Evolutionary conservation across 2,113 vertebrate genomes (phyloP), one percentile per base, ranked within the genome.

Genomic region (Notothenia coriiceps): DNA sequence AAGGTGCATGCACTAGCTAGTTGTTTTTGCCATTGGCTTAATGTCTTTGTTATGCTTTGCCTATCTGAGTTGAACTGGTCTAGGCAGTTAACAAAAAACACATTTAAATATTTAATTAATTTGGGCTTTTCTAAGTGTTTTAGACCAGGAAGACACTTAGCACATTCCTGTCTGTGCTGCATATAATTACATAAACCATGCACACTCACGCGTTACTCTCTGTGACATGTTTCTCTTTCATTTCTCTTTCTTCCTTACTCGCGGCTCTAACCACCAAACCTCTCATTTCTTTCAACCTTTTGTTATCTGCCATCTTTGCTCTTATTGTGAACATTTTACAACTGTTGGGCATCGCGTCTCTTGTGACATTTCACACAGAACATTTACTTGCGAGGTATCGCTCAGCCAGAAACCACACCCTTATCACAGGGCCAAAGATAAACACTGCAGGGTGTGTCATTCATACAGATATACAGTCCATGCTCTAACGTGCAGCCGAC

Each of bases 401-500:
- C 80, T 82, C 11, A 10, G 52, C 64, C 44, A 46, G 71, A 12
- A 83, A 40, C 87, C 92, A 84, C 92, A 84, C 92, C 93, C 87
- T 87, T 80, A 91, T 85, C 87, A 67, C 86, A 84, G 69, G 61
- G 43, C 70, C 40, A 51, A 86, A 89, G 88, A 90, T 85, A 92
- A 92, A 93, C 77, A 92, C 50, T 12, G 54, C 81, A 88, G 91
- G 90, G 92, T 88, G 92, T 94, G 90, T 85, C 89, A 9, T 52
- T 29, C 70, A 79, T 35, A 74, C 80, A 82, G 57, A 77, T 46
- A 82, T 49, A 15, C n/a, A 78, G 51, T 54, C 79, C 62, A 44
- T 79, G 81, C 67, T 79, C 62, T 33, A 88, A 89, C 86, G 87
- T 92, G 90, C 47, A 81, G 77, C 67, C 68, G 67, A 50, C 69